Conservation (phyloP, 2,797 vertebrate species). For the Nothura maculosa region DNA sequence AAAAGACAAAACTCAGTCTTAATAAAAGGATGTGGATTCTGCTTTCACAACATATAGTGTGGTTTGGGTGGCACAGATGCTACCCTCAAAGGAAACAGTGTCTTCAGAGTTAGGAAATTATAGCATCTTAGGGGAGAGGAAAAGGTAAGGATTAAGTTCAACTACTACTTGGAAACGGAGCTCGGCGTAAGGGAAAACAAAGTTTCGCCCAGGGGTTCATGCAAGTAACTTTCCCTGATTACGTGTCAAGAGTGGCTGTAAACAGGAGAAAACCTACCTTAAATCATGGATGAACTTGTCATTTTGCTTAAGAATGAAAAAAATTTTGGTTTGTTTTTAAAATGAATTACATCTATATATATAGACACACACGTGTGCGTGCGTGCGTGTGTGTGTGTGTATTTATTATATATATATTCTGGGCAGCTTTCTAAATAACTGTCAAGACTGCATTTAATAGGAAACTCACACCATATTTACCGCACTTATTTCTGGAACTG, state of each 20-base stretch:
- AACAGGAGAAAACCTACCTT: background rate
- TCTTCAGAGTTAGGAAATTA: constrained; percentile 72
- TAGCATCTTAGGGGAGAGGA: constrained; percentile 51
- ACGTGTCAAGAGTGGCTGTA: background rate
- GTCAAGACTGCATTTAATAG: background rate
- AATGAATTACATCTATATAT: background rate
- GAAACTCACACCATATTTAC: background rate
- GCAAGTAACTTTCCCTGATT: background rate
- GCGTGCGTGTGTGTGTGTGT: no score
- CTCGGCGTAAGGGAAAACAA: background rate
- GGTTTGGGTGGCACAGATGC: constrained; percentile 55
- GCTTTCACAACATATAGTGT: constrained; percentile 74
- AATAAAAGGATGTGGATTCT: constrained; percentile 78
- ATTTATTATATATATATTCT: background rate
- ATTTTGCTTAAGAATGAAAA: background rate
- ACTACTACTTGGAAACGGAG: constrained; percentile 31
- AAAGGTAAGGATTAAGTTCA: constrained; percentile 58
- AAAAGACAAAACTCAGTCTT: constrained; percentile 71
- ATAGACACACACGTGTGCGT: no score
- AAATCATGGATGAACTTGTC: background rate
- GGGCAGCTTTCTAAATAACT: background rate
- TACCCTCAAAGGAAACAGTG: constrained; percentile 75
- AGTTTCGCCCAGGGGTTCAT: background rate
- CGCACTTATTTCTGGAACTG: background rate
- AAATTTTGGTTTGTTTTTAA: background rate